A percentile compares a stretch with the other conserved stretches of the same genome.
phyloP scores from a whole-genome alignment of 1,140 invertebrate species.

The Ooceraea biroi region DNA sequence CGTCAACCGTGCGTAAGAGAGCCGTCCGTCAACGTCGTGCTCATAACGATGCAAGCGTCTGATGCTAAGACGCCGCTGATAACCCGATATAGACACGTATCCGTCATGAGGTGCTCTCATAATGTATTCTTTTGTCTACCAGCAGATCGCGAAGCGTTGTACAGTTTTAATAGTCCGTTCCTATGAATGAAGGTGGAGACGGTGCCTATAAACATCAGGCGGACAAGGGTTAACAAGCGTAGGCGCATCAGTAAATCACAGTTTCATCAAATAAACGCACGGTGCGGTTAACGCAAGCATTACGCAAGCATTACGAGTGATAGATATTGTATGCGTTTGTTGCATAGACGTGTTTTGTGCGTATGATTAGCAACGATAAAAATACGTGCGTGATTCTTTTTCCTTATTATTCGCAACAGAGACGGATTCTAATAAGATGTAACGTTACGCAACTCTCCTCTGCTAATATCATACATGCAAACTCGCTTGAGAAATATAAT shows the following conservation, averaged over 20 bases:
- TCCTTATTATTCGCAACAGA: slow-evolving; percentile 3
- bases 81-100: slow-evolving; percentile 69
- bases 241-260: neutral
- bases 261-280: slow-evolving; percentile 18
- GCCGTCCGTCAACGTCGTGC: slow-evolving; percentile 82
- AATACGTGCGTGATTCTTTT: neutral
- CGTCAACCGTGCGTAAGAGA: slow-evolving; percentile 84
- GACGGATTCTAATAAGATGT: slow-evolving; percentile 39
- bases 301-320: neutral
- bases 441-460: slow-evolving; percentile 35
- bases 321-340: slow-evolving; percentile 5
- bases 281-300: neutral
- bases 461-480: slow-evolving; percentile 37
- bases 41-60: slow-evolving; percentile 73
- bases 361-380: slow-evolving; percentile 16
- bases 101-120: slow-evolving; percentile 59
- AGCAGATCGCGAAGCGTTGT: neutral
- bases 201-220: neutral
- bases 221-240: slow-evolving; percentile 17
- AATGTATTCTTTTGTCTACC: slow-evolving; percentile 50
- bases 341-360: neutral
- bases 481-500: slow-evolving; percentile 58
- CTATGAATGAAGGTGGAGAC: slow-evolving; percentile 10
- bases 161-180: slow-evolving; percentile 10
- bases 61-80: slow-evolving; percentile 72